A percentile compares a stretch with the other conserved stretches of the same genome.
Evolutionary conservation across 2,888 invertebrate species (phyloP).

Genomic region (Trilocha varians): DNA sequence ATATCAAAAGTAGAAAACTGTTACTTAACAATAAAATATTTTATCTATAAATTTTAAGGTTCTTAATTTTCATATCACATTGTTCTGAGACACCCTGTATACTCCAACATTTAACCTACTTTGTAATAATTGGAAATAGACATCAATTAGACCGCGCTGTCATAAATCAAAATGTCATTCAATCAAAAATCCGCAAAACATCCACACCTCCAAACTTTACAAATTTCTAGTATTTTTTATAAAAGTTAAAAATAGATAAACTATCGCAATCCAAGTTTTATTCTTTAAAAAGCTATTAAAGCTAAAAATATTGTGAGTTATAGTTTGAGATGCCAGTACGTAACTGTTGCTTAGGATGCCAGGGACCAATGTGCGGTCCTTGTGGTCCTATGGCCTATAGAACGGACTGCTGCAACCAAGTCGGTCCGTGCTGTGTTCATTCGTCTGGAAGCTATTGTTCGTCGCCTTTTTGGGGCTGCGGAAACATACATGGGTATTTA

Average conservation of each 20-base stretch:
- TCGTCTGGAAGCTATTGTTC: slow-evolving; percentile 31
- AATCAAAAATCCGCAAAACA: neutral
- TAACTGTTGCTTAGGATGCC: slow-evolving; percentile 57
- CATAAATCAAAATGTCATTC: too few relatives aligned
- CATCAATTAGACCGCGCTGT: too few relatives aligned
- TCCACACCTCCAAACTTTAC: neutral
- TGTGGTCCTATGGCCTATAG: slow-evolving; percentile 35
- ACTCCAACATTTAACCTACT: too few relatives aligned
- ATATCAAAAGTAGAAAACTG: too few relatives aligned
- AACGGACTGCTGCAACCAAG: slow-evolving; percentile 21
- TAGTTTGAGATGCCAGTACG: slow-evolving; percentile 48
- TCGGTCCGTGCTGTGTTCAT: slow-evolving; percentile 48
- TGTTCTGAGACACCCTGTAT: too few relatives aligned
- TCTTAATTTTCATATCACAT: too few relatives aligned
- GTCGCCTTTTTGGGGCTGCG: slow-evolving; percentile 37
- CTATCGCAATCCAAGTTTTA: neutral
- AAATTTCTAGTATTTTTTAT: neutral
- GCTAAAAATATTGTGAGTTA: slow-evolving; percentile 1
- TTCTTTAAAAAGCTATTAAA: neutral
- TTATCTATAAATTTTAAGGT: too few relatives aligned
- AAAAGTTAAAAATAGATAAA: neutral
- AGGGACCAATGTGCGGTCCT: slow-evolving; percentile 43
- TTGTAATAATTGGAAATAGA: too few relatives aligned
- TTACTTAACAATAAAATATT: too few relatives aligned
- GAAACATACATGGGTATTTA: slow-evolving; percentile 43